Evolutionary conservation across 2,888 invertebrate genomes (phyloP).

Genomic region (Cenopis cana): DNA sequence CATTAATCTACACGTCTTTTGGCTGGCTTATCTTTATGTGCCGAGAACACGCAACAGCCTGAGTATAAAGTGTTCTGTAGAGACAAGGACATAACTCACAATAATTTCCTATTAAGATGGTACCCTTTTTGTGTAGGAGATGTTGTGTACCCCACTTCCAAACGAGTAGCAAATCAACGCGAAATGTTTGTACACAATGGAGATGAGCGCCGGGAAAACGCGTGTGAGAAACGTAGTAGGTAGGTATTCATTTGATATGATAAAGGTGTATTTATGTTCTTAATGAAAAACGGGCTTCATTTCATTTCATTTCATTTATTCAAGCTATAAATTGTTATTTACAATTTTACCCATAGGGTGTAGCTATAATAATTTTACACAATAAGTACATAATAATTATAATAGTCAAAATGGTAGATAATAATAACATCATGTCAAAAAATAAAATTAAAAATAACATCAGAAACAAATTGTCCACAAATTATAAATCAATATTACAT

Average conservation of each 20-base stretch:
- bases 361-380: too few species aligned
- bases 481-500: too few species aligned
- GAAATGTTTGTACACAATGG: conserved; percentile 40
- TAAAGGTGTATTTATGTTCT: neutral
- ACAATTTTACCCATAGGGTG: too few species aligned
- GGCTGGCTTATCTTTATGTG: conserved; percentile 72
- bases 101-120: neutral
- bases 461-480: too few species aligned
- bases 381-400: too few species aligned
- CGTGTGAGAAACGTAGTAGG: conserved; percentile 39
- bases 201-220: conserved; percentile 51
- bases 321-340: too few species aligned
- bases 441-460: too few species aligned
- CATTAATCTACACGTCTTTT: conserved; percentile 70
- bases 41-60: conserved; percentile 66
- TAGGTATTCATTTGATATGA: conserved; percentile 1
- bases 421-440: too few species aligned
- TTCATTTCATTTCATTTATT: too few species aligned
- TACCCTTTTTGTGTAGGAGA: neutral
- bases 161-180: conserved; percentile 50
- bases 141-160: conserved; percentile 54
- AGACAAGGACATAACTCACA: neutral
- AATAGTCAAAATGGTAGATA: too few species aligned
- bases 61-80: conserved; percentile 26
- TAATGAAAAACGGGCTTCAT: neutral